phyloP scores from a whole-genome alignment of 2,888 invertebrate genomes.

The Euphydryas editha region DNA sequence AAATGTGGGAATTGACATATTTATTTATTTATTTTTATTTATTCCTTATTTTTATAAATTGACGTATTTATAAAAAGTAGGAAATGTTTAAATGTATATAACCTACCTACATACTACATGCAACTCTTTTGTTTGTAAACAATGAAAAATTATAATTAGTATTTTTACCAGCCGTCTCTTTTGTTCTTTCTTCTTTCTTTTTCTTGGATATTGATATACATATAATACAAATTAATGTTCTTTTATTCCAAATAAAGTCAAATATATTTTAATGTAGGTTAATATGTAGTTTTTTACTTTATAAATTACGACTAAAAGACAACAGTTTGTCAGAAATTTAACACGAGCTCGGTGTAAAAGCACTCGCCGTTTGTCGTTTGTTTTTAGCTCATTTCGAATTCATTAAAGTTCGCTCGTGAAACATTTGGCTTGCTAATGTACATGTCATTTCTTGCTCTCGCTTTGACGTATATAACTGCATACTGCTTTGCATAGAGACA shows the following conservation, averaged over 20 bases:
- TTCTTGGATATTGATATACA: too few species aligned
- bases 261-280: neutral
- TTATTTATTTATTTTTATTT: too few species aligned
- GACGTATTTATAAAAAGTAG: too few species aligned
- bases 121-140: too few species aligned
- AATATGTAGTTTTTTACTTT: neutral
- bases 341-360: neutral
- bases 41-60: too few species aligned
- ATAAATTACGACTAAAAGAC: neutral
- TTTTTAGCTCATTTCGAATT: slow-evolving; percentile 20
- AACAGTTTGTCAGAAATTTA: neutral
- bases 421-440: slow-evolving; percentile 1
- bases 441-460: slow-evolving; percentile 3
- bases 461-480: slow-evolving; percentile 9
- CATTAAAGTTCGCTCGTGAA: slow-evolving; percentile 13
- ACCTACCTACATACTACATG: too few species aligned
- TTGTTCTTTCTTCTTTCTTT: too few species aligned
- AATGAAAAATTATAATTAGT: too few species aligned
- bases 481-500: slow-evolving; percentile 16
- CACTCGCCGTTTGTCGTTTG: slow-evolving; percentile 6
- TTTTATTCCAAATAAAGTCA: neutral
- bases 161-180: too few species aligned
- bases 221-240: too few species aligned
- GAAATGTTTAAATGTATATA: too few species aligned
- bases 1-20: too few species aligned